A percentile compares a stretch with the other conserved stretches of the same genome.
phyloP scores from a whole-genome alignment of 1,140 invertebrate species.

The Pseudoatta argentina region DNA sequence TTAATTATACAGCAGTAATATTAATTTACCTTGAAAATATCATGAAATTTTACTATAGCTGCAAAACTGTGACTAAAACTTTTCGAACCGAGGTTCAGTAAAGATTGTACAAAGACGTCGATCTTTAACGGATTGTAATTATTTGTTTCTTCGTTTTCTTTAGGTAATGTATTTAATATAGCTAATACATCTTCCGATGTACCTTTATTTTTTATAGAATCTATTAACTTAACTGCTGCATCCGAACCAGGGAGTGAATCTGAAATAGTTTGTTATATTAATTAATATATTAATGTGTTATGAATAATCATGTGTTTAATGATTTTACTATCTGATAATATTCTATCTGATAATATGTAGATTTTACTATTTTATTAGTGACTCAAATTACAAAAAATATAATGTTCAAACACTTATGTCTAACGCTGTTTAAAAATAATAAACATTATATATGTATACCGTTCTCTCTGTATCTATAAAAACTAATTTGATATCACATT shows the following conservation, averaged over 20 bases:
- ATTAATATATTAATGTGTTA: constrained; percentile 26
- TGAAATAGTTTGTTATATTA: constrained; percentile 81
- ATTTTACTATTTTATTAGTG: too few relatives aligned
- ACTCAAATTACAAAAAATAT: too few relatives aligned
- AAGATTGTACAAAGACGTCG: constrained; percentile 98
- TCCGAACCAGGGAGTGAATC: constrained; percentile 93
- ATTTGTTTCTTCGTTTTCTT: constrained; percentile 90
- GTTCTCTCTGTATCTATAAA: neutral
- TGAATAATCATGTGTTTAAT: too few relatives aligned
- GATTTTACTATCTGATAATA: too few relatives aligned
- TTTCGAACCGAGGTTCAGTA: constrained; percentile 97
- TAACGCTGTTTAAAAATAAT: neutral
- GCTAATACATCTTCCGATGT: constrained; percentile 96
- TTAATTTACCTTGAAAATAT: constrained; percentile 93
- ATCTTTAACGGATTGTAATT: constrained; percentile 97
- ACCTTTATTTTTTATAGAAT: constrained; percentile 95
- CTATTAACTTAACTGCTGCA: constrained; percentile 94
- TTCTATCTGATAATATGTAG: too few relatives aligned
- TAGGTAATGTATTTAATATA: constrained; percentile 94
- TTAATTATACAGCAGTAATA: too few relatives aligned
- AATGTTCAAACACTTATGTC: neutral
- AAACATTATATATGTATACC: neutral
- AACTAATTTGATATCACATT: neutral
- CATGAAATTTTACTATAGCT: constrained; percentile 98
- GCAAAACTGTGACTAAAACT: constrained; percentile 99